Evolutionary conservation across 2,113 vertebrate genomes (phyloP), one percentile per base, ranked within the genome.

Genomic region (Ailurus styani): DNA sequence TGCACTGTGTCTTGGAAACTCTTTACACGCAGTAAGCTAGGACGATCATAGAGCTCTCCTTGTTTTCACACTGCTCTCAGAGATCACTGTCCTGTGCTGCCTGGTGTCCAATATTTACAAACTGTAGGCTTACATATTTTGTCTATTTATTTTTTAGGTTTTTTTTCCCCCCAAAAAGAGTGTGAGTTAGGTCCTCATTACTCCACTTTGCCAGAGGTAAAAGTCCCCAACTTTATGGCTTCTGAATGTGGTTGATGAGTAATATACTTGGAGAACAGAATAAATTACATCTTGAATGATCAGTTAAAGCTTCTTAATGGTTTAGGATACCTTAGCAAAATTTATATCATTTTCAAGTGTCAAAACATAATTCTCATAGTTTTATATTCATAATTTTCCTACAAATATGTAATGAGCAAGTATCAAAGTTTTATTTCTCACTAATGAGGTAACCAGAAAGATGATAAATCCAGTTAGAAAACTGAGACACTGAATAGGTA

Each of bases 401-500:
- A 55, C 73, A 93, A 96, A 91, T 70, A 40, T 7, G 57, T 82
- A 86, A 34, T 68, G 37, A 90, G 13, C 62, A 87, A 88, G 50
- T 81, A 52, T 83, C 82, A 82, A 88, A 93, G 52, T 86, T 97
- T 95, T 68, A 66, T 91, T 96, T 96, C 72, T 97, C 45, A 91
- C 78, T 86, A 93, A 95, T 66, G 77, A 89, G 21, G 18, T 88
- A 89, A 77, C 5, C 64, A 91, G 93, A 77, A 94, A 64, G 34
- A 82, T 89, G 40, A 42, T 66, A 91, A 90, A 91, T 29, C 18
- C 54, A 82, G 40, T 91, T 81, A 87, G n/a, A 4, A 96, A 97
- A 50, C 9, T 45, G 84, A 90, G 91, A 90, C 14, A 90, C 78
- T 90, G 55, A 90, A 21, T 72, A 79, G 34, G 13, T 90, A 90